Conservation (phyloP, 2,888 invertebrate species). For the Scaptomyza polygonia region DNA sequence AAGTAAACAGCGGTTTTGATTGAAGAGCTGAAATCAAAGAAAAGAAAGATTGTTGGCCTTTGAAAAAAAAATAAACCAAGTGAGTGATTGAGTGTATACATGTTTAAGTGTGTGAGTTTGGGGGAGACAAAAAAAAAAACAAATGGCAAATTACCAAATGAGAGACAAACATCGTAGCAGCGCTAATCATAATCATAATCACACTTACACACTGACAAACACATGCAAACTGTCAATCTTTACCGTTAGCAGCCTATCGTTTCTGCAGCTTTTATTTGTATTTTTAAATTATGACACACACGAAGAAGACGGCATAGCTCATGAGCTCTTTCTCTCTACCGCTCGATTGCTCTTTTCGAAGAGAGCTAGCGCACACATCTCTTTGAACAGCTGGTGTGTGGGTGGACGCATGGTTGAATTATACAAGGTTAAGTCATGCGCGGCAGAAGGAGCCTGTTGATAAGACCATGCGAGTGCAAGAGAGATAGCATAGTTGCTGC, state of each 20-base stretch:
- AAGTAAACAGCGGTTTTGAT: constrained; percentile 59
- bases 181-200: constrained; percentile 61
- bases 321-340: constrained; percentile 18
- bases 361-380: constrained; percentile 25
- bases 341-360: constrained; percentile 6
- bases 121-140: constrained; percentile 33
- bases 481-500: no score
- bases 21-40: constrained; percentile 31
- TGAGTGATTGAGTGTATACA: constrained; percentile 5
- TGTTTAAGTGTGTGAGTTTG: constrained; percentile 7
- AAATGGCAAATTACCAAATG: constrained; percentile 47
- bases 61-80: constrained; percentile 28
- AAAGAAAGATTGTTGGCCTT: constrained; percentile 56
- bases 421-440: no score
- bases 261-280: constrained; percentile 66
- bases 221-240: constrained; percentile 44
- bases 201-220: constrained; percentile 19
- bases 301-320: constrained; percentile 30
- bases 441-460: no score
- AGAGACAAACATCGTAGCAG: constrained; percentile 23
- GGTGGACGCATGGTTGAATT: no score
- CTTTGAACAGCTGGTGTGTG: constrained; percentile 73
- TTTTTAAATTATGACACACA: constrained; percentile 83
- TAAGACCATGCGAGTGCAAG: no score
- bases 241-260: constrained; percentile 63